Base-by-base conservation (phyloP, 1,140 invertebrate genomes). In the Tribolium castaneum region DNA sequence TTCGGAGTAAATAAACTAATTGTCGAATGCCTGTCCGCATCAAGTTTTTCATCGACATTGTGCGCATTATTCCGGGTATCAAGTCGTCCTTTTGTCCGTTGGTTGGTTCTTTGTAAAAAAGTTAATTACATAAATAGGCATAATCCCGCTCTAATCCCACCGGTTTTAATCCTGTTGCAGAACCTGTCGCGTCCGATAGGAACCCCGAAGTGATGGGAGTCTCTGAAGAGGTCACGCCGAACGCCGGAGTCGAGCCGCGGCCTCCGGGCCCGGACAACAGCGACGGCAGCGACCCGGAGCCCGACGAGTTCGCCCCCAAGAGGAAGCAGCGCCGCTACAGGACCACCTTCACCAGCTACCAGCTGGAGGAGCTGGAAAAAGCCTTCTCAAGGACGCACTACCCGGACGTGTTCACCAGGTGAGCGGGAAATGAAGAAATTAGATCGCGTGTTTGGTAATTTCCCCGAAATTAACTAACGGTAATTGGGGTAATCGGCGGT, bases 341-440 rank as follows among this genome's bases (percentile, higher is more conserved):
- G 73, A 98, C 97, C 1, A 98, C 97, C 39, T 98, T 98, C 87
- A 98, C 96, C 5, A 97, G 95, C 83, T 97, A 96, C 85, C 97
- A 99, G 87, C 88, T 99, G 71, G 97, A 99, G 85, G 98, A 99
- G 87, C 88, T 99, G 77, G 98, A 99, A 87, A 99, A 98, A 87
- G 97, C 97, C 0, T 99, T 99, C 87, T 95, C 96, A 0, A 92
- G 97, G 82, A 99, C 97, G 3, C 98, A 99, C 88, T 99, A 99
- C 88, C 98, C 98, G 13, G 98, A 99, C 88, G 97, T 99, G 0
- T 99, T 99, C 88, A 99, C 97, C 16, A 94, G 97, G 94, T 98
- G 90, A 88, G 22, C 5, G 25, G 89, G 86, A 39, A 13, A n/a
- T 16, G 22, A n/a, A 50, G 12, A 16, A 72, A 72, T 19, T 19